Evolutionary conservation across 2,113 vertebrate genomes (phyloP).

Genomic region (Prinia subflava): DNA sequence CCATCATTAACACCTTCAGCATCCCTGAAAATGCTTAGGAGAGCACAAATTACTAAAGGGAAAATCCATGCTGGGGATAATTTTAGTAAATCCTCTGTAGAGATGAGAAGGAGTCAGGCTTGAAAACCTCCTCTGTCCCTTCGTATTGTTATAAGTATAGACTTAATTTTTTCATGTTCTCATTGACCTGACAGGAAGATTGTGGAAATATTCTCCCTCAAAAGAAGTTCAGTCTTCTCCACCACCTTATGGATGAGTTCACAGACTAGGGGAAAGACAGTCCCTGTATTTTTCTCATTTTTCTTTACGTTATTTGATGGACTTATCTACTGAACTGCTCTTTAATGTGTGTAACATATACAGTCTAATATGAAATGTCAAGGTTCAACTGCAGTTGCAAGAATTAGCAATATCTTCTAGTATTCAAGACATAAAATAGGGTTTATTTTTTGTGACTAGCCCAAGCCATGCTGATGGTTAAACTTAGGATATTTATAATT

Average conservation of each 20-base stretch:
- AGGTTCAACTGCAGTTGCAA: not conserved
- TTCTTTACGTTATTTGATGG: not conserved
- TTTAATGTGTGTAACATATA: not conserved
- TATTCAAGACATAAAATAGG: not conserved
- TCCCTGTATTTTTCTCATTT: not conserved
- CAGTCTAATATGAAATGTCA: not conserved
- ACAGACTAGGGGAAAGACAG: not conserved
- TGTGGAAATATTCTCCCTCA: not conserved
- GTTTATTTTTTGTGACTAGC: not conserved
- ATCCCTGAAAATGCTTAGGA: not conserved
- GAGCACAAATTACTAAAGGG: not conserved
- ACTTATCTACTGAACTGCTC: not conserved
- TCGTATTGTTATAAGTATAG: not conserved
- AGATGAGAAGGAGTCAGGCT: not conserved
- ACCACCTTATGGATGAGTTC: not conserved
- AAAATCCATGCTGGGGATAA: not conserved
- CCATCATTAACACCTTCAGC: not conserved
- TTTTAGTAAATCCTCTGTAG: not conserved
- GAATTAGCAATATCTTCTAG: not conserved
- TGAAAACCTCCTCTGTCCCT: not conserved
- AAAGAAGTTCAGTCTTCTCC: not conserved
- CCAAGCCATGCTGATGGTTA: not conserved
- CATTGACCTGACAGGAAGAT: not conserved
- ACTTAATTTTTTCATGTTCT: not conserved
- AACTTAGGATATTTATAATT: not conserved